A percentile compares a stretch with the other conserved stretches of the same genome.
Evolutionary conservation across 2,797 vertebrate genomes (phyloP).

Genomic region (Todus mexicanus): DNA sequence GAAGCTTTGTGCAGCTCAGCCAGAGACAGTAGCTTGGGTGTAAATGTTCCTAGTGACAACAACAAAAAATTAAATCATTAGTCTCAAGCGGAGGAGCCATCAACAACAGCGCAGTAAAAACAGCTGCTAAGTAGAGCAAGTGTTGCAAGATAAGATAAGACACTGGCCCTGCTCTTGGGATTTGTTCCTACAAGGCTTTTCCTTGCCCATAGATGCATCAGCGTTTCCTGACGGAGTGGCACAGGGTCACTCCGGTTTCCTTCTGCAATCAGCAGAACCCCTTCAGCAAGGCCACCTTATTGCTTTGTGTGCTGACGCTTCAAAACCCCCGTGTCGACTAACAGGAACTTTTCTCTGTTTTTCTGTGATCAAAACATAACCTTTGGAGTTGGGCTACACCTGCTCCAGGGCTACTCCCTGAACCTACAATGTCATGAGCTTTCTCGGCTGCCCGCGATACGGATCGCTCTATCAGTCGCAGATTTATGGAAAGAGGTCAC

Average conservation of each 20-base stretch:
- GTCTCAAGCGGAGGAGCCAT: neutral
- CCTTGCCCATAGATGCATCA: neutral
- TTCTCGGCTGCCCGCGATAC: neutral
- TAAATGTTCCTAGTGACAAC: neutral
- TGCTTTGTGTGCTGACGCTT: neutral
- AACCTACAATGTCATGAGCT: fast-evolving
- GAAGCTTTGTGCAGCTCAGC: neutral
- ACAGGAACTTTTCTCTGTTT: neutral
- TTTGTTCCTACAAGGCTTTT: slow-evolving; percentile 28
- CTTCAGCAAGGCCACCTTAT: neutral
- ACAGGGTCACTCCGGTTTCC: slow-evolving; percentile 14
- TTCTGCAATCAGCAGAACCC: slow-evolving; percentile 12
- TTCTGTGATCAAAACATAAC: neutral
- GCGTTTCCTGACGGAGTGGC: slow-evolving; percentile 22
- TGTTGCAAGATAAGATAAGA: slow-evolving; percentile 51
- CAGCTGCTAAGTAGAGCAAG: slow-evolving; percentile 26
- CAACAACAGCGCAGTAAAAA: neutral
- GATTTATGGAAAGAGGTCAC: slow-evolving; percentile 31
- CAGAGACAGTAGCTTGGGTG: neutral
- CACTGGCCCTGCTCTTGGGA: neutral
- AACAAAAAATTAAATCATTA: slow-evolving; percentile 4
- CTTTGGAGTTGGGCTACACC: neutral
- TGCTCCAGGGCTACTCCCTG: neutral
- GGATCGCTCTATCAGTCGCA: neutral
- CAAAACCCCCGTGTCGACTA: neutral